Evolutionary conservation across 1,140 invertebrate genomes (phyloP).

Genomic region (Daktulosphaira vitifoliae): DNA sequence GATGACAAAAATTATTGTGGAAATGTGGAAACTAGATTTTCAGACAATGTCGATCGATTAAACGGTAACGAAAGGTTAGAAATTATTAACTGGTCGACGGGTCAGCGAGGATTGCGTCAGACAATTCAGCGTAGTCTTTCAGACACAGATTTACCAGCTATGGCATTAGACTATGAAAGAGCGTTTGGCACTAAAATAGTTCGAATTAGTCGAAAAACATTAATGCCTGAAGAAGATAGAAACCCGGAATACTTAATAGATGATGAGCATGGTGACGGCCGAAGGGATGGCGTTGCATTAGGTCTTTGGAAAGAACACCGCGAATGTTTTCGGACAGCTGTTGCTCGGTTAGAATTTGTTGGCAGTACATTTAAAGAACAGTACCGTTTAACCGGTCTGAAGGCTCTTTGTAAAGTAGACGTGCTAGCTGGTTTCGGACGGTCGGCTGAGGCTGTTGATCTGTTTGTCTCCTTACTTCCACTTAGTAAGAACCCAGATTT

Average conservation of each 20-base stretch:
- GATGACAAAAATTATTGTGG: not conserved
- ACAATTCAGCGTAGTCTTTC: conserved; percentile 2
- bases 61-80: not conserved
- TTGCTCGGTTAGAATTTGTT: conserved; percentile 6
- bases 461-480: not conserved
- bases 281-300: not conserved
- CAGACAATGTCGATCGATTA: not conserved
- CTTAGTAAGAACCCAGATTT: not conserved
- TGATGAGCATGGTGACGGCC: not conserved
- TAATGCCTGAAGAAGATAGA: not conserved
- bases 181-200: not conserved
- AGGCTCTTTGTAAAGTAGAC: conserved; percentile 2
- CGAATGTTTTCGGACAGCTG: not conserved
- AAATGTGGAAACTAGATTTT: not conserved
- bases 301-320: not conserved
- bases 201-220: not conserved
- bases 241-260: too few species aligned
- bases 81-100: not conserved
- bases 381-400: not conserved
- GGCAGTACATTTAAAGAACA: not conserved
- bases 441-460: conserved; percentile 13
- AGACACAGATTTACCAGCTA: not conserved
- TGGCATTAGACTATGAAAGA: not conserved
- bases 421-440: not conserved
- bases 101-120: not conserved